Evolutionary conservation across 2,797 vertebrate species (phyloP).

Genomic region (Tapirus indicus): DNA sequence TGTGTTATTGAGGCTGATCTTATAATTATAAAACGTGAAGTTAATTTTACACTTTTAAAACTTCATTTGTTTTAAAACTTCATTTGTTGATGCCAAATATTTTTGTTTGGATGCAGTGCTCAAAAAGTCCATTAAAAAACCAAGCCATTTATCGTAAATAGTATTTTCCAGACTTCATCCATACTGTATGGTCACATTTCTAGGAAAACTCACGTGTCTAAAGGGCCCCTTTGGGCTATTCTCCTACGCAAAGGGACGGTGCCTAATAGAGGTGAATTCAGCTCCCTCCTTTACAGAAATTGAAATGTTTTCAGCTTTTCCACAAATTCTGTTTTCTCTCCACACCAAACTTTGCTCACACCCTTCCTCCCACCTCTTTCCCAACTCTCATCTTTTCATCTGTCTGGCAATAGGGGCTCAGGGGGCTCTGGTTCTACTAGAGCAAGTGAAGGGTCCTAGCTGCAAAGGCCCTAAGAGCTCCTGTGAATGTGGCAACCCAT

Average conservation of each 20-base stretch:
- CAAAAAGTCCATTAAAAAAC: neutral
- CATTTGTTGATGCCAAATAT: neutral
- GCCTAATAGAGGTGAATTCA: neutral
- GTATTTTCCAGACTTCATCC: neutral
- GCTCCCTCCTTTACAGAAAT: neutral
- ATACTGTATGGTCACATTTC: neutral
- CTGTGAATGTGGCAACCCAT: accelerated
- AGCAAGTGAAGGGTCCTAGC: too few species aligned
- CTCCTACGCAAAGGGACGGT: neutral
- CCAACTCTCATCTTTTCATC: neutral
- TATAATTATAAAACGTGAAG: neutral
- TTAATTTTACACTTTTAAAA: neutral
- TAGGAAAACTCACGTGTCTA: neutral
- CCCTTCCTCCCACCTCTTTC: neutral
- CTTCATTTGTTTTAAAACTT: neutral
- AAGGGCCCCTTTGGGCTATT: neutral
- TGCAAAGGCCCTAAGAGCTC: neutral
- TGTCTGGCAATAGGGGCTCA: neutral
- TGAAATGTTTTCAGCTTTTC: neutral
- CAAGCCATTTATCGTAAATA: neutral
- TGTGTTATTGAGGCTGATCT: neutral
- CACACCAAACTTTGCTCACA: neutral
- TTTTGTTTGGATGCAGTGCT: neutral
- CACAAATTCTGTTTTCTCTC: neutral
- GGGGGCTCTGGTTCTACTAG: neutral